Percentiles rank a stretch among this genome's conserved stretches.
These are phyloP conservation scores for Columba janthina DNA, from an alignment of 2,113 vertebrate genomes.

Conservation along the genomic window DNA sequence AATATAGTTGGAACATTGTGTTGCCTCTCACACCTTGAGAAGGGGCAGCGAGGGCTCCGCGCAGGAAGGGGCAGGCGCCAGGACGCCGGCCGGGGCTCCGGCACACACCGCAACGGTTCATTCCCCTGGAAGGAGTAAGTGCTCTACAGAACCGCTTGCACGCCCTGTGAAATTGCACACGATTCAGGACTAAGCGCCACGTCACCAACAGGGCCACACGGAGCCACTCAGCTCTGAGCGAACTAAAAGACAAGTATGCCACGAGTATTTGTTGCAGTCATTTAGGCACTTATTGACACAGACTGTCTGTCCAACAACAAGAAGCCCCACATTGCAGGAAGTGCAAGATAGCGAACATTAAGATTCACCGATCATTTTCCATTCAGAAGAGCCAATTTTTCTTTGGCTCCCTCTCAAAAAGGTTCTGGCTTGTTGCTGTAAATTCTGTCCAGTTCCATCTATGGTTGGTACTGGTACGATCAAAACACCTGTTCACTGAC, in stretches of 20 bases:
- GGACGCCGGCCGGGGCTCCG: neutral
- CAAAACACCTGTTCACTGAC: neutral
- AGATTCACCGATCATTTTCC: neutral
- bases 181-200: neutral
- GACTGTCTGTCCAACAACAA: neutral
- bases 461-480: neutral
- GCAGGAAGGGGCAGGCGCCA: neutral
- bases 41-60: neutral
- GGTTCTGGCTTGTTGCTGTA: neutral
- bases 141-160: neutral
- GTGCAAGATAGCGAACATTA: neutral
- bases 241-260: neutral
- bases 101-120: neutral
- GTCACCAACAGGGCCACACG: neutral
- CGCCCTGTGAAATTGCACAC: neutral
- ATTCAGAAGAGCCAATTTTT: neutral
- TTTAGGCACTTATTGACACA: neutral
- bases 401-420: neutral
- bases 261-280: neutral
- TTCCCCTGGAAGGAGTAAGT: neutral
- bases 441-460: neutral
- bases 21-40: neutral
- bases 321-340: neutral
- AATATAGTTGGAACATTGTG: neutral
- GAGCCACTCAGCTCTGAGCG: neutral